Conservation (phyloP, 35 echinoderm and acorn worm species). For the Patiria miniata region DNA sequence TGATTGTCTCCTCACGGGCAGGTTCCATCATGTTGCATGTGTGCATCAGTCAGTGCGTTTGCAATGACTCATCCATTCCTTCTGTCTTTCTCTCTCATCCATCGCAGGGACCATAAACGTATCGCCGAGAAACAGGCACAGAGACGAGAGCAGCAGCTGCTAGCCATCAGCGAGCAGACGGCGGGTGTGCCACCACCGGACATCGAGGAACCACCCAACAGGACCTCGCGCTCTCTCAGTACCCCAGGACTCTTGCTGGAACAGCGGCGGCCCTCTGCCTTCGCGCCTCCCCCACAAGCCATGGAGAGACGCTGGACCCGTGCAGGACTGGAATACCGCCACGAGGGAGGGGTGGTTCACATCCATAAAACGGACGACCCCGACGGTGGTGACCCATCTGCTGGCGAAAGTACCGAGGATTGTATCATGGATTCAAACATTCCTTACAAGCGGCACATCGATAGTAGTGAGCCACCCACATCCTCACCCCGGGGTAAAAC, state of each 20-base stretch:
- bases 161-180: constrained; percentile 44
- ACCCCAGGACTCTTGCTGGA: constrained; percentile 52
- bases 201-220: neutral
- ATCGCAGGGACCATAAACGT: constrained; percentile 53
- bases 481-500: neutral
- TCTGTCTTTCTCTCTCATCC: constrained; percentile 20
- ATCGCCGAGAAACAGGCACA: constrained; percentile 40
- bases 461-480: neutral
- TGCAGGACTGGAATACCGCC: constrained; percentile 55
- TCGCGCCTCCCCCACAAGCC: constrained; percentile 57
- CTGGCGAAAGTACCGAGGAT: too few relatives aligned
- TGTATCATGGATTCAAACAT: neutral
- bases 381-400: neutral
- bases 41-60: constrained; percentile 17
- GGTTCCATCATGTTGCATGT: neutral
- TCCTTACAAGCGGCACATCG: neutral
- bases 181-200: constrained; percentile 9
- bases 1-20: constrained; percentile 11
- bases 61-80: constrained; percentile 26
- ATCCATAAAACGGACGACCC: constrained; percentile 63
- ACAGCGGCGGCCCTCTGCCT: constrained; percentile 46
- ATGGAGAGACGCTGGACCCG: constrained; percentile 58
- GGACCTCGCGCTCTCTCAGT: constrained; percentile 19
- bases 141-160: constrained; percentile 46
- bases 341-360: constrained; percentile 59